Base-by-base conservation (phyloP, 2,888 invertebrate genomes). In the Ophion slaviceki region DNA sequence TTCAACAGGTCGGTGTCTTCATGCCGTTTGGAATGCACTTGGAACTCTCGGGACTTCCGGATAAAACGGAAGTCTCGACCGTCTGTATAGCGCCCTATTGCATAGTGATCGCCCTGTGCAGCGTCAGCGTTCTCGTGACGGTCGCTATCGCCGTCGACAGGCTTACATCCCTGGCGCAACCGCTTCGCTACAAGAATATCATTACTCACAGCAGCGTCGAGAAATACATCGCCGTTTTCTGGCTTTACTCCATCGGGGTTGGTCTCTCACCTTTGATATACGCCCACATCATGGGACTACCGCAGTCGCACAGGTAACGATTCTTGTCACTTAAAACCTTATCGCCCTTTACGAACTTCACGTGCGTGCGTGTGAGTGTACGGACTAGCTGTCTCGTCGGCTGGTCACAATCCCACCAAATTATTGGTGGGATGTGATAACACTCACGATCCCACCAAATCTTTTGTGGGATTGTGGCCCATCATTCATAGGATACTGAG, bases 71-170 rank as follows among this genome's bases (percentile, higher is more conserved):
- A 78, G 92, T 94, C 82, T 93, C 94, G 28, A 92, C 94, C 59
- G 91, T 95, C 80, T 96, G 96, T 91, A 92, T 96, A 80, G 92
- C 95, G 32, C 95, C 96, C 71, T 96, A 96, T 89, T 95, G 95
- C 88, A 93, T 95, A 28, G 94, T 95, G 59, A 95, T 95, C 84
- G 94, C 95, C 14, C 94, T 95, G 85, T 95, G 96, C 90, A 95
- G 95, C 88, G 96, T 95, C 45, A 96, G 95, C 82, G 95, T 96
- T 66, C 92, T 96, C 76, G 95, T 95, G 70, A 95, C 95, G 90
- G 95, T 96, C 0, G 95, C 96, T 32, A 96, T 96, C 76, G 96
- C 96, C 0, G 95, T 96, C 47, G 96, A 96, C 90, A 92, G 96
- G 75, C 95, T 96, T 88, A 96, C 95, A 1, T 96, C 96, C 2